Evolutionary conservation across 2,113 vertebrate genomes (phyloP).

Genomic region (Sarotherodon lohbergeri): DNA sequence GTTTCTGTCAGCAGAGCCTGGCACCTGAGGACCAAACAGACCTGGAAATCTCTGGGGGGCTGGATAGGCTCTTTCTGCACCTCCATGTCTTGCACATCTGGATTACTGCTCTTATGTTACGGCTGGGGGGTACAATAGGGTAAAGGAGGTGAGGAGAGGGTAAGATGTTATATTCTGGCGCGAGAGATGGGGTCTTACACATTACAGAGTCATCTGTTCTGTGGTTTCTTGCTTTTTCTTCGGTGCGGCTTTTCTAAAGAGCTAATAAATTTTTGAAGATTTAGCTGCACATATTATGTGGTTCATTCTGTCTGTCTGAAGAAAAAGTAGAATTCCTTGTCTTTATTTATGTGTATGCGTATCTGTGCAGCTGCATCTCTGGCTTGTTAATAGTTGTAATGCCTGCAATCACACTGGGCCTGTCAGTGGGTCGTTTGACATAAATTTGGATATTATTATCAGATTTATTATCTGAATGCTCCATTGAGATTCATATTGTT

Average conservation of each 20-base stretch:
- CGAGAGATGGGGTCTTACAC: not conserved
- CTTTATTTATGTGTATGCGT: not conserved
- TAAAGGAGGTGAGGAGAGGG: not conserved
- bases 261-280: not conserved
- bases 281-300: not conserved
- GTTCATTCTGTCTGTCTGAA: not conserved
- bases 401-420: not conserved
- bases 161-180: not conserved
- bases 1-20: slow-evolving; percentile 10
- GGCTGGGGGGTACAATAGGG: not conserved
- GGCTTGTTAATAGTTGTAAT: not conserved
- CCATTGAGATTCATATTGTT: not conserved
- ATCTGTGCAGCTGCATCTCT: not conserved
- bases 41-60: not conserved
- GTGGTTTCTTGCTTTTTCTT: not conserved
- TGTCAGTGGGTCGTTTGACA: slow-evolving; percentile 5
- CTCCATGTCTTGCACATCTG: slow-evolving; percentile 37
- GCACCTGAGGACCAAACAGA: slow-evolving; percentile 19
- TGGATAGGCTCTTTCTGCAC: slow-evolving; percentile 41
- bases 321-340: not conserved
- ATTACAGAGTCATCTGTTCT: not conserved
- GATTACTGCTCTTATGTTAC: slow-evolving; percentile 4
- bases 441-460: slow-evolving; percentile 14
- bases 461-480: not conserved
- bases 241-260: not conserved